phyloP scores from a whole-genome alignment of 2,113 vertebrate species.

The Tricholaema leucomelas region DNA sequence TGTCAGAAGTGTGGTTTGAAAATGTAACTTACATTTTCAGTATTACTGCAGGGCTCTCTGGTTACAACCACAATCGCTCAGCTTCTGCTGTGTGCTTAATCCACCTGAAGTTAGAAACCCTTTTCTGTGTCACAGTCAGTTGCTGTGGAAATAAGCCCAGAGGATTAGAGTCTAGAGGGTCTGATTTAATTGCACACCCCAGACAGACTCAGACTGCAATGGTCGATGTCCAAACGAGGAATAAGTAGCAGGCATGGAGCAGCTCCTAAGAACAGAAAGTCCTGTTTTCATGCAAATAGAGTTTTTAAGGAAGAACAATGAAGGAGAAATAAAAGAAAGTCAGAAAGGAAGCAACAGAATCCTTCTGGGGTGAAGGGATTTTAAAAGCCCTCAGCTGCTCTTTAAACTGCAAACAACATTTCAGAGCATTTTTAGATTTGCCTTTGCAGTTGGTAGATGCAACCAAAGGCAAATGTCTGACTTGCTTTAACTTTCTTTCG shows the following conservation, averaged over 20 bases:
- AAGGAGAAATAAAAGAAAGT: background rate
- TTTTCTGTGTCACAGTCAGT: background rate
- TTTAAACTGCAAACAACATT: background rate
- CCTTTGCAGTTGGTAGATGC: background rate
- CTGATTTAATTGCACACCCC: background rate
- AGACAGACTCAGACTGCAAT: background rate
- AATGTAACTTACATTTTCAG: background rate
- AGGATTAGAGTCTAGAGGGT: background rate
- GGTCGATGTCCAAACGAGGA: background rate
- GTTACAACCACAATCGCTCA: rapidly evolving
- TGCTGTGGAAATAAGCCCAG: background rate
- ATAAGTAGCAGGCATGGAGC: background rate
- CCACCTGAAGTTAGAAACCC: background rate
- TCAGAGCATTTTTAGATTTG: background rate
- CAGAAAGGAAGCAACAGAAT: slow-evolving; percentile 5
- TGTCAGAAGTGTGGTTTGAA: background rate
- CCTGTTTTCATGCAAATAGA: slow-evolving; percentile 11
- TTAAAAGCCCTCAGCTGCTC: slow-evolving; percentile 1
- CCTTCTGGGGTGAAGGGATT: background rate
- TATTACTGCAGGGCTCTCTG: background rate
- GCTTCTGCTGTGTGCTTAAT: background rate
- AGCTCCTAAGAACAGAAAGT: background rate
- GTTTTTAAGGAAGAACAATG: background rate
- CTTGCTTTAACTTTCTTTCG: background rate
- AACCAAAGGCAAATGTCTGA: background rate